Conservation (phyloP, 2,113 vertebrate genomes). For the Tenebrosternarchus preto region DNA sequence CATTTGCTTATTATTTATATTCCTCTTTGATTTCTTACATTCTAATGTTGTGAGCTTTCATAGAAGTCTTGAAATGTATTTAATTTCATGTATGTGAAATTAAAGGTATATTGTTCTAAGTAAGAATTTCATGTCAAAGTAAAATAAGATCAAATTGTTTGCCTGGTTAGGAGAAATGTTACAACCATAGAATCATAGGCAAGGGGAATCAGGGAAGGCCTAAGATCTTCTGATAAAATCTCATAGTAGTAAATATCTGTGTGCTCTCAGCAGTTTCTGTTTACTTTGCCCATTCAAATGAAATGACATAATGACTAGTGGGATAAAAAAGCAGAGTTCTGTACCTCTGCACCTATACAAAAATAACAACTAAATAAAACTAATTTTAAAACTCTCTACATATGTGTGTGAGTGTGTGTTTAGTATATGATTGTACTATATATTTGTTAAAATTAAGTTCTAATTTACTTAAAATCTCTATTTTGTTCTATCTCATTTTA, state of each 20-base stretch:
- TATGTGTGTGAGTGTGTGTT: constrained; percentile 38
- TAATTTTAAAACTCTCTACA: constrained; percentile 2
- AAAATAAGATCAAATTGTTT: background rate
- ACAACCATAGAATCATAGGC: background rate
- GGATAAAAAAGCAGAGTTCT: constrained; percentile 56
- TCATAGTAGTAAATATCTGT: constrained; percentile 40
- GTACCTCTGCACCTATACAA: constrained; percentile 56
- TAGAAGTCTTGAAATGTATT: constrained; percentile 5
- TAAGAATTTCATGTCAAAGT: background rate
- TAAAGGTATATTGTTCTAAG: background rate
- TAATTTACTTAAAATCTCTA: too few relatives aligned
- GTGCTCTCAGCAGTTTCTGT: constrained; percentile 51
- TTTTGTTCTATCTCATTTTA: too few relatives aligned
- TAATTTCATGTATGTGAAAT: constrained; percentile 3
- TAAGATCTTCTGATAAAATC: constrained; percentile 37
- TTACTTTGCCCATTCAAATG: constrained; percentile 54
- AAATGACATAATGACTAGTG: constrained; percentile 53
- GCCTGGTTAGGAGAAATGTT: background rate
- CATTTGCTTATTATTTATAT: constrained; percentile 41
- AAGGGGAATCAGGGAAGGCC: background rate
- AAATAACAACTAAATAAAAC: constrained; percentile 72
- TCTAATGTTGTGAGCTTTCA: constrained; percentile 28
- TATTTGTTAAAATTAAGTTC: background rate
- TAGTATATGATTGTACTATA: too few relatives aligned
- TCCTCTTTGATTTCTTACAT: constrained; percentile 65